Conservation (phyloP, 2,797 vertebrate species). For the Furcifer pardalis region DNA sequence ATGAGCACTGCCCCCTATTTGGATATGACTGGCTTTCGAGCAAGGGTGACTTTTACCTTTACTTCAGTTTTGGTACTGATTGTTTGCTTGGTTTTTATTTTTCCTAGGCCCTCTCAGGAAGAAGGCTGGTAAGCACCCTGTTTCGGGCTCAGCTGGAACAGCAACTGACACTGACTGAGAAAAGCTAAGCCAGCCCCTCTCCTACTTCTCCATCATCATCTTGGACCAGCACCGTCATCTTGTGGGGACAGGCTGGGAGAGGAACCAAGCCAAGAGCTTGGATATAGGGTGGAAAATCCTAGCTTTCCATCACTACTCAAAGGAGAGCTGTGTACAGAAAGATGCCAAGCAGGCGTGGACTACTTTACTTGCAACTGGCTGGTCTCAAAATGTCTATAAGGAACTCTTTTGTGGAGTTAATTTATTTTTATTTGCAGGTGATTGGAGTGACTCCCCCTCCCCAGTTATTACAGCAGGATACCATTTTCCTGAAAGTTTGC, state of each 20-base stretch:
- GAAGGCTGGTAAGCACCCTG: neutral
- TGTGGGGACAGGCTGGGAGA: neutral
- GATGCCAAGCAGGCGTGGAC: accelerated
- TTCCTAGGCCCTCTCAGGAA: conserved; percentile 22
- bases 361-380: neutral
- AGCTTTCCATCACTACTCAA: neutral
- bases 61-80: neutral
- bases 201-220: neutral
- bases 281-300: neutral
- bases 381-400: neutral
- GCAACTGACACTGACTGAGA: neutral
- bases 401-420: neutral
- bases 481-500: neutral
- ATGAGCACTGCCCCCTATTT: too few species aligned
- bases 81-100: conserved; percentile 1
- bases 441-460: too few species aligned
- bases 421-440: conserved; percentile 28
- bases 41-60: too few species aligned
- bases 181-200: neutral
- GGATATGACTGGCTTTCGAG: too few species aligned
- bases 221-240: neutral
- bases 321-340: accelerated
- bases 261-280: neutral
- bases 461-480: neutral
- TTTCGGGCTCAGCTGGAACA: neutral